These are phyloP conservation scores for Chaetodon trifascialis DNA, from an alignment of 2,113 vertebrate genomes.

Conservation along the genomic window DNA sequence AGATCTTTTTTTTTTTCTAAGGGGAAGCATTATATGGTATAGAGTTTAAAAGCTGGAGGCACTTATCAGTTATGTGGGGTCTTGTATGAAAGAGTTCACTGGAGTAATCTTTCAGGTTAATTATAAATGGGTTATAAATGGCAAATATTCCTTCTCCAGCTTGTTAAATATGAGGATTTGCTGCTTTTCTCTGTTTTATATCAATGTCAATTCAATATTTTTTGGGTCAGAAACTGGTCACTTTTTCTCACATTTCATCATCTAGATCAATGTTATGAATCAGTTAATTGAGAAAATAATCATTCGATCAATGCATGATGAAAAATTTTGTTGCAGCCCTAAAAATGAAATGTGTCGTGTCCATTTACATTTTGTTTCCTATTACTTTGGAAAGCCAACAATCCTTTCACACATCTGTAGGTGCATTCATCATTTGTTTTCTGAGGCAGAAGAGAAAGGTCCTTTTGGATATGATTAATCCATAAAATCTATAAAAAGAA, in stretches of 20 bases:
- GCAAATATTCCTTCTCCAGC: background rate
- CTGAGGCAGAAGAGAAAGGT: background rate
- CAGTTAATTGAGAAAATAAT: background rate
- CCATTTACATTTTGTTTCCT: background rate
- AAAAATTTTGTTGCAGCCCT: background rate
- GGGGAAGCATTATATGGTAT: background rate
- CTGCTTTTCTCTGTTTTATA: background rate
- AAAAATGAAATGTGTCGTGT: background rate
- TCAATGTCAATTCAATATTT: background rate
- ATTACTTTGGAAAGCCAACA: background rate
- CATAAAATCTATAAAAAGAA: background rate
- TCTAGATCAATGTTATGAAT: background rate
- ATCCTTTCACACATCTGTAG: background rate
- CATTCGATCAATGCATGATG: background rate
- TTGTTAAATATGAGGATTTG: background rate
- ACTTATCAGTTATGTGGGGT: background rate
- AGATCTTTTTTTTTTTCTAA: too few relatives aligned
- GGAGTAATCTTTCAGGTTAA: background rate
- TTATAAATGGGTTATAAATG: background rate
- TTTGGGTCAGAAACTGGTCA: background rate
- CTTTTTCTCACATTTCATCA: background rate
- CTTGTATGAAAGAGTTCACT: background rate
- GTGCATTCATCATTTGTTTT: background rate
- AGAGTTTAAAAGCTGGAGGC: background rate
- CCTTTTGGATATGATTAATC: background rate